A percentile compares a stretch with the other conserved stretches of the same genome.
These are phyloP conservation scores for Desmodus rotundus DNA, from an alignment of 2,113 vertebrate genomes.

Conservation along the genomic window DNA sequence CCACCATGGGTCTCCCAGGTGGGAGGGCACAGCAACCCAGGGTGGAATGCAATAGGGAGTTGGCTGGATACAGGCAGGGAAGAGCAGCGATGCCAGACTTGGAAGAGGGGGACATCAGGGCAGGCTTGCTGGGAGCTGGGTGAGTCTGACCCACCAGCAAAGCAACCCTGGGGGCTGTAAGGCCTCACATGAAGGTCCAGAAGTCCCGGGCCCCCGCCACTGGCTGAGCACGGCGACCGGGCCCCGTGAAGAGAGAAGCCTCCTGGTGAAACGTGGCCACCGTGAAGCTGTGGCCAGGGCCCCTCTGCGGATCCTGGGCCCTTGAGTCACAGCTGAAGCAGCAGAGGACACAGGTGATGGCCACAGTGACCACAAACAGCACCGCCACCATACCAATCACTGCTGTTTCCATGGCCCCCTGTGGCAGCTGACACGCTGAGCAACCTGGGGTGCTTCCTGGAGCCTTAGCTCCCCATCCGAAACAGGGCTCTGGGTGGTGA, in stretches of 20 bases:
- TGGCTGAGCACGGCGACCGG: background rate
- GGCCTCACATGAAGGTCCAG: conserved; percentile 58
- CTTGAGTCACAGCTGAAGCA: conserved; percentile 61
- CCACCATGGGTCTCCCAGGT: background rate
- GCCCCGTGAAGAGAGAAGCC: conserved; percentile 28
- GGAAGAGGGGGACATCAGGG: background rate
- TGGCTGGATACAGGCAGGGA: background rate
- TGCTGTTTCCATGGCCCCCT: conserved; percentile 30
- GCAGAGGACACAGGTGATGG: conserved; percentile 62
- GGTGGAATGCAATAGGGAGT: background rate
- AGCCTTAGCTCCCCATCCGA: background rate
- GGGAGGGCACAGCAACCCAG: background rate
- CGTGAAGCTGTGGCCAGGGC: conserved; percentile 32
- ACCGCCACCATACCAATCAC: conserved; percentile 61
- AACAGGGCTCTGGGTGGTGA: background rate
- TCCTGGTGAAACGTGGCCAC: conserved; percentile 58
- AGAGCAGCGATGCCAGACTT: background rate
- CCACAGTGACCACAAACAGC: conserved; percentile 41
- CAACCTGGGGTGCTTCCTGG: background rate
- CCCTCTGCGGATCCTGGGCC: conserved; percentile 8
- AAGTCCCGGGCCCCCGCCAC: conserved; percentile 5
- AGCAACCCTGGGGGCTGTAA: background rate
- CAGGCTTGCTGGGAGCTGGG: background rate
- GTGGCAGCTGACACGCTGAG: background rate
- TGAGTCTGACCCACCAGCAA: background rate